Percentiles rank a stretch among this genome's conserved stretches.
Conservation (phyloP, 2,113 vertebrate species). For the Solenodon paradoxus region DNA sequence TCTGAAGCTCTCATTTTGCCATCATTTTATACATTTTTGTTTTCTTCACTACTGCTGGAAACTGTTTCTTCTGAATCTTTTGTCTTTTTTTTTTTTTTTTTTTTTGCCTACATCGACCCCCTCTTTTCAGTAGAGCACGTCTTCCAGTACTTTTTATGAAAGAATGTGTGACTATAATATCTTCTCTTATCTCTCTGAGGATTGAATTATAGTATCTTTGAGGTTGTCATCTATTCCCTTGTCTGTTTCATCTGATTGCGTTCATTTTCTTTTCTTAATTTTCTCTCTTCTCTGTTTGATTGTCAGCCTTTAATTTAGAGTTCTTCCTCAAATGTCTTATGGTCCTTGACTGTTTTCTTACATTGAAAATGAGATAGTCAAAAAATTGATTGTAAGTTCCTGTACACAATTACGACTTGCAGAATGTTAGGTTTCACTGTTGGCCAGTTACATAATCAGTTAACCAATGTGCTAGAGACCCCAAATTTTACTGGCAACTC, state of each 20-base stretch:
- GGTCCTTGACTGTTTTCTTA: background rate
- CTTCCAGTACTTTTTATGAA: background rate
- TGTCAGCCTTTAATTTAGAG: background rate
- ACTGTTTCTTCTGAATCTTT: background rate
- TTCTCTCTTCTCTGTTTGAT: background rate
- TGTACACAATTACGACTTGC: background rate
- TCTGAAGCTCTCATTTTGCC: background rate
- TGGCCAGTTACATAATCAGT: no score
- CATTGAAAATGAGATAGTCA: background rate
- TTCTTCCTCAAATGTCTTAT: background rate
- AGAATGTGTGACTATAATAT: background rate
- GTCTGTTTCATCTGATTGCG: background rate
- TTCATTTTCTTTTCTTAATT: background rate
- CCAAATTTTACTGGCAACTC: background rate
- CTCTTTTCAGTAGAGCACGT: background rate
- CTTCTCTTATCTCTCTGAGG: background rate
- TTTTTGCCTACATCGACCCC: no score
- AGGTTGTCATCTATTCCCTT: background rate
- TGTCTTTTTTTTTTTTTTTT: background rate
- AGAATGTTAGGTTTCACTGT: background rate
- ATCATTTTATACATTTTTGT: background rate
- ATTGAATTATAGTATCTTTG: background rate
- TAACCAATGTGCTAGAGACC: background rate
- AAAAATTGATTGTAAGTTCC: background rate
- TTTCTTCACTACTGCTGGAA: background rate